Percentiles rank a stretch among this genome's conserved stretches.
Evolutionary conservation across 2,113 vertebrate genomes (phyloP).

Genomic region (Numenius arquata): DNA sequence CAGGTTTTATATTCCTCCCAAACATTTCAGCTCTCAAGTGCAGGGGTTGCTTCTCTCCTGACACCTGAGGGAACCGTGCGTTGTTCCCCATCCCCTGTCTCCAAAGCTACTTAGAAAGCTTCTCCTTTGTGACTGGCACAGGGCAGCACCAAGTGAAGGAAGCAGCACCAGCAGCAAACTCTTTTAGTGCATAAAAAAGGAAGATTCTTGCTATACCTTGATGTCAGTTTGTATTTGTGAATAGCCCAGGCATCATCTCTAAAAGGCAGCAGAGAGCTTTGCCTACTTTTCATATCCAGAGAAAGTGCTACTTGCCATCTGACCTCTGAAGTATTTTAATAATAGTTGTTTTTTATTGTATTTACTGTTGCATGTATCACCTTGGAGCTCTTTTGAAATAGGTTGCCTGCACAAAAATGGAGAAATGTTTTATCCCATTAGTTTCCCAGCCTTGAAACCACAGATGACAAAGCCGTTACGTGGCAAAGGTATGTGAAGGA

Average conservation of each 20-base stretch:
- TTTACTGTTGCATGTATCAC: neutral
- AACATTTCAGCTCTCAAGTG: neutral
- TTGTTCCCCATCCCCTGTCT: neutral
- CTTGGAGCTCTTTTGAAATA: neutral
- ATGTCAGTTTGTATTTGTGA: neutral
- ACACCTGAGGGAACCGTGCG: fast-evolving
- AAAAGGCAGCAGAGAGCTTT: neutral
- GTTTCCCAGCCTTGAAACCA: neutral
- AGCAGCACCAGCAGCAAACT: neutral
- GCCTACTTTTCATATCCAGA: neutral
- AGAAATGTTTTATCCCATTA: neutral
- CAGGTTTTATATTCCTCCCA: neutral
- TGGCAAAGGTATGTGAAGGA: neutral
- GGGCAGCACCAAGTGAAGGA: neutral
- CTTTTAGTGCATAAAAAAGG: neutral
- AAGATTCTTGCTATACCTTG: neutral
- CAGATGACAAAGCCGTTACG: neutral
- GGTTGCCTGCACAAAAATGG: neutral
- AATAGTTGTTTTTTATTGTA: neutral
- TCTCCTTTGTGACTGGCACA: neutral
- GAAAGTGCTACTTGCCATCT: neutral
- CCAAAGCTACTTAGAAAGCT: neutral
- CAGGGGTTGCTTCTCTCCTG: neutral
- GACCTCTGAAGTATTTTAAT: neutral
- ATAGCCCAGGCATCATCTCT: neutral